A percentile compares a stretch with the other conserved stretches of the same genome.
phyloP scores from a whole-genome alignment of 1,140 invertebrate species.

The Pollicipes pollicipes region DNA sequence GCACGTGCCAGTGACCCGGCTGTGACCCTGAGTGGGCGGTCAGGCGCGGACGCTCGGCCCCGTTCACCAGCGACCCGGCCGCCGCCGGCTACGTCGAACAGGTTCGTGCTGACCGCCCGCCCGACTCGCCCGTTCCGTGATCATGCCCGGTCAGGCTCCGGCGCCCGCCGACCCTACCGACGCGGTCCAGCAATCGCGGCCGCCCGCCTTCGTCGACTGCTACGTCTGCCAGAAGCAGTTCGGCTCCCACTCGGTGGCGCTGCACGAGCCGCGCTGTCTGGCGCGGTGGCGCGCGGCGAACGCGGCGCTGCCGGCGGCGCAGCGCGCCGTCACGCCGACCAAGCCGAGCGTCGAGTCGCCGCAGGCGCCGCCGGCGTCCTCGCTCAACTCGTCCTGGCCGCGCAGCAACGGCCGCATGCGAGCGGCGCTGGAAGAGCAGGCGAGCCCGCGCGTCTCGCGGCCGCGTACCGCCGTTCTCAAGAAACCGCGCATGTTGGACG shows the following conservation, averaged over 20 bases:
- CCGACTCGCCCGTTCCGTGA: no score
- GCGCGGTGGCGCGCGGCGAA: constrained; percentile 47
- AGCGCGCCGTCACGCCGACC: neutral
- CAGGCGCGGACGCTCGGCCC: no score
- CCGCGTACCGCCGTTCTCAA: constrained; percentile 16
- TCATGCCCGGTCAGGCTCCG: no score
- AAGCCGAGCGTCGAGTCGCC: neutral
- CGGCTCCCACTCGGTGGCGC: constrained; percentile 47
- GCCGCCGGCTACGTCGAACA: no score
- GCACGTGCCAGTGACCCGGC: no score
- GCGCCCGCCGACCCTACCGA: no score
- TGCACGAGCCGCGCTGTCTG: constrained; percentile 58
- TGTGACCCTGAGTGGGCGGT: no score
- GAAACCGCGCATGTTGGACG: constrained; percentile 7
- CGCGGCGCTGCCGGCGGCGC: constrained; percentile 10
- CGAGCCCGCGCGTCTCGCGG: constrained; percentile 2
- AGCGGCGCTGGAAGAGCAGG: no score
- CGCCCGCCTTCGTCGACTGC: constrained; percentile 35
- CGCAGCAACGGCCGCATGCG: no score
- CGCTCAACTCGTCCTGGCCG: no score
- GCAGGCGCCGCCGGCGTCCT: neutral
- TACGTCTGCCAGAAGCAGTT: constrained; percentile 56
- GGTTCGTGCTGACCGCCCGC: no score
- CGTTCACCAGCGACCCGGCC: no score
- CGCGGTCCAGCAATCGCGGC: neutral